A percentile compares a stretch with the other conserved stretches of the same genome.
Conservation (phyloP, 2,888 invertebrate species). For the Ceraclea dissimilis region DNA sequence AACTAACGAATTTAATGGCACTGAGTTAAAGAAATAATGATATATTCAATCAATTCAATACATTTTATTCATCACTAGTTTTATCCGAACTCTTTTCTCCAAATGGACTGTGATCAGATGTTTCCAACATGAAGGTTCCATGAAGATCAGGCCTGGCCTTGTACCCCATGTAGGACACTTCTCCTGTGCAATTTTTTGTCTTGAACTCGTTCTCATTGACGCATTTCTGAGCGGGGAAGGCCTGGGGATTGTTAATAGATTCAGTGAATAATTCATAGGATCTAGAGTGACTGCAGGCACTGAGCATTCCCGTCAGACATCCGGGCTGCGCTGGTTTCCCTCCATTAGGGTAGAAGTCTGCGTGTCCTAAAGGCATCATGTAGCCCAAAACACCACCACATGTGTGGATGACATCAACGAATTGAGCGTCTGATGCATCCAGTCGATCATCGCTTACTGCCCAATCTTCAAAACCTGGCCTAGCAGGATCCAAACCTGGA, state of each 20-base stretch:
- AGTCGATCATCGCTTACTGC: constrained; percentile 28
- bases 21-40: no score
- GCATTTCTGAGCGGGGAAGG: constrained; percentile 15
- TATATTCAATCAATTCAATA: no score
- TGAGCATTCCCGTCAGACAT: constrained; percentile 10
- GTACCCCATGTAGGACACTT: no score
- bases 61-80: no score
- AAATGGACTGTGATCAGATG: no score
- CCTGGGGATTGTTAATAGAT: constrained; percentile 9
- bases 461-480: constrained; percentile 51
- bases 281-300: constrained; percentile 18
- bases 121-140: no score
- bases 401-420: constrained; percentile 22
- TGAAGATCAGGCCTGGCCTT: no score
- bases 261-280: constrained; percentile 12
- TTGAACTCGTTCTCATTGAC: constrained; percentile 8
- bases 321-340: constrained; percentile 15
- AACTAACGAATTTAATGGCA: no score
- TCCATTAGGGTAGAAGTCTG: constrained; percentile 21
- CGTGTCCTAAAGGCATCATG: constrained; percentile 15
- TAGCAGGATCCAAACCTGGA: constrained; percentile 58
- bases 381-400: constrained; percentile 17
- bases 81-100: no score
- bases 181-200: no score
- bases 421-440: constrained; percentile 12